Evolutionary conservation across 2,113 vertebrate genomes (phyloP), one percentile per base, ranked within the genome.

Genomic region (Dinomys branickii): DNA sequence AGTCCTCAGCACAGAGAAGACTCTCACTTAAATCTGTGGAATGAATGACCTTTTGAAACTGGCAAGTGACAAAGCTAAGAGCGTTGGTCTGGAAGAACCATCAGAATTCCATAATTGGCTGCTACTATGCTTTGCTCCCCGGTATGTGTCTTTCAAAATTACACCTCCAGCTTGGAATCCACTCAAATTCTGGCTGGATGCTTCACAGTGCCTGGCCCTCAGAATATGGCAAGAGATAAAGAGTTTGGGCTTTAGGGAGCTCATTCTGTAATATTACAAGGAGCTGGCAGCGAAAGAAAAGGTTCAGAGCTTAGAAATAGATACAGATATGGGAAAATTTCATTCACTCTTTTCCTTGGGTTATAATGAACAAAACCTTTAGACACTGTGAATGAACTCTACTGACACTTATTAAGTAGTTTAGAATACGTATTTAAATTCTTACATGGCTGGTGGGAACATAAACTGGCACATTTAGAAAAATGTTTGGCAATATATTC

Each of bases 341-440:
- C 41, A 69, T 28, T 94, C 7, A 47, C n/a, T 94, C 14, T 28
- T n/a, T 73, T 7, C 47, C 50, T 73, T 71, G 22, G 12, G 35
- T 73, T 95, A 14, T 65, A 87, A 88, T 50, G 47, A 96, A 35
- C 6, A 65, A 4, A 5, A 20, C 87, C 61, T 90, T 78, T 50
- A 47, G 10, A 80, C 19, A 50, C 59, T 95, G 38, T 75, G 69
- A 92, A 92, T 80, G 22, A 94, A 90, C 35, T 90, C 77, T 67
- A 73, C n/a, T 41, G 44, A 94, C 17, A 78, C 54, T 44, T 78
- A 50, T 13, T 78, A 82, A 92, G 58, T 33, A 90, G 77, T 75
- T 92, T 65, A 96, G 26, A 90, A 94, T 73, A 69, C 35, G 7
- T 71, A 92, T 86, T 90, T 87, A 92, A 97, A 84, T 92, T 90